Evolutionary conservation across 2,888 invertebrate genomes (phyloP), one percentile per base, ranked within the genome.

Genomic region (Petrolisthes manimaculis): DNA sequence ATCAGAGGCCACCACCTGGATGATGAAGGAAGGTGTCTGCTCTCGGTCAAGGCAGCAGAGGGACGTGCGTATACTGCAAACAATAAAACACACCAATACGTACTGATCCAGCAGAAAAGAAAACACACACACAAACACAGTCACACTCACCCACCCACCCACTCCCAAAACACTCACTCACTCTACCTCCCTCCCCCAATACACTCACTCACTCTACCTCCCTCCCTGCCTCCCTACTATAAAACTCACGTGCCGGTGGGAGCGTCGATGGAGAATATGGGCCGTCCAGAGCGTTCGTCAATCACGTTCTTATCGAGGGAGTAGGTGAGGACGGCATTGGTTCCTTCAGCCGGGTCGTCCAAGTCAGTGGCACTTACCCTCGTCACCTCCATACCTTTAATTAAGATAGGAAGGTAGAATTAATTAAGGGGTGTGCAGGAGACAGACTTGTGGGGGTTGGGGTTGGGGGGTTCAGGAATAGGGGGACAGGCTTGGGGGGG

Each of bases 291-390:
- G 94, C 98, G 98, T 93, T 98, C 98, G 94, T 98, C 98, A 91
- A 98, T 98, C 53, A 98, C 98, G 93, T 98, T 98, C 94, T 98
- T 98, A 93, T 98, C 98, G 91, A 98, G 98, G 21, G 97, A 97
- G 93, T 99, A 99, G 91, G 97, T 96, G 86, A 99, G 94, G 91
- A 97, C 96, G 0, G 99, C 99, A 93, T 99, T 99, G 89, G 97
- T 96, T 88, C 98, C 97, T 94, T 98, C 98, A 89, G 96, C 96
- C 3, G 98, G 98, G 93, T 98, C 98, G 93, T 99, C 99, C 93
- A 98, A 97, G 94, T 99, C 99, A 56, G 97, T 96, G 8, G 98
- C 99, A 14, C 97, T 97, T 97, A 99, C 98, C 83, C 98, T 98
- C 98, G 98, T 98, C 88, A 99, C 98, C 90, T 98, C 97, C 97